Base-by-base conservation (phyloP, 1,140 invertebrate species). In the Drosophila repletoides region DNA sequence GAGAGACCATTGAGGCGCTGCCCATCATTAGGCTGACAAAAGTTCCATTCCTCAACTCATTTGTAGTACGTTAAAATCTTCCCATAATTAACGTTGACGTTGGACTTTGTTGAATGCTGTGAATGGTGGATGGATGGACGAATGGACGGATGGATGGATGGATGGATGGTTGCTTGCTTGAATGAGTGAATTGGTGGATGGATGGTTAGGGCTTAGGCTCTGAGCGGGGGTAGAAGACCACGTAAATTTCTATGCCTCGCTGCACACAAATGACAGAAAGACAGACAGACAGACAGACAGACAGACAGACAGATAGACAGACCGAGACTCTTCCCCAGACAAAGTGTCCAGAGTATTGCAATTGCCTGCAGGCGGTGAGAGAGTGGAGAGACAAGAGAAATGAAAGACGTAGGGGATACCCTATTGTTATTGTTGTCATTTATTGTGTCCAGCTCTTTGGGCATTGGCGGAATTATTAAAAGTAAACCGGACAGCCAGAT, bases 21-120 rank as follows among this genome's bases (percentile, higher is more conserved):
- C 75, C 71, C 75, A 86, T 86, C 80, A 83, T 83, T 84, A 84
- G 77, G 70, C 74, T 79, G 79, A 86, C 80, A 86, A 83, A 84
- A 83, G 80, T 84, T 77, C 38, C 19, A 24, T 61, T 67, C 61
- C 74, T 48, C 77, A 66, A 60, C 79, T 84, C 80, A 84, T 80
- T 86, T 72, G 75, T 84, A 81, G 72, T 81, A 86, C 80, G 70
- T 72, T 61, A 34, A 81, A 80, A 87, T 86, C 80, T 86, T 86
- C 80, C 80, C 80, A 86, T 86, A 86, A 86, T 86, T 86, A 86
- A 86, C 80, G 81, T 64, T 69, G 55, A 60, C 46, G 56, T 43
- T 31, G 10, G 34, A 45, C 40, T 5, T n/a, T 52, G 24, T 12
- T 31, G 34, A 55, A 51, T 56, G 64, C 72, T 63, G 55, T 24